phyloP scores from a whole-genome alignment of 1,140 invertebrate species.

The Pseudoatta argentina region DNA sequence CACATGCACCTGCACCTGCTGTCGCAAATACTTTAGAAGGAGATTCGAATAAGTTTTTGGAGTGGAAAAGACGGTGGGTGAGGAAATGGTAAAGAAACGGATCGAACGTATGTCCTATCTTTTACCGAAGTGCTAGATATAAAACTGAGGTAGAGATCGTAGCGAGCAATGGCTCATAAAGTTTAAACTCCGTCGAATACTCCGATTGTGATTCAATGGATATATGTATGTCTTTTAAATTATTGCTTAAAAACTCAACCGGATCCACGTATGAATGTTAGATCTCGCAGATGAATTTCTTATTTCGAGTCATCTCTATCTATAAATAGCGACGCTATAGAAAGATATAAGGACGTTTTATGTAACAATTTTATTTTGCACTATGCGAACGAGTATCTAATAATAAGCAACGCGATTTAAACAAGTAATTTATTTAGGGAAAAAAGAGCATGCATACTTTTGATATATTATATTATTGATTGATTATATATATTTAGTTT shows the following conservation, averaged over 20 bases:
- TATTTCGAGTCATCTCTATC: slow-evolving; percentile 3
- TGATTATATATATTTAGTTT: background rate
- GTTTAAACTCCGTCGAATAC: slow-evolving; percentile 35
- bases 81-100: background rate
- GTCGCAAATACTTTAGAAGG: slow-evolving; percentile 66
- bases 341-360: background rate
- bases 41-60: slow-evolving; percentile 69
- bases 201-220: slow-evolving; percentile 59
- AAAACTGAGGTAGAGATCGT: slow-evolving; percentile 58
- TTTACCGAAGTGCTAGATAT: slow-evolving; percentile 52
- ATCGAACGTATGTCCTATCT: slow-evolving; percentile 33
- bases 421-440: background rate
- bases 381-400: background rate
- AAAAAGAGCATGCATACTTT: background rate
- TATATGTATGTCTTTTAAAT: slow-evolving; percentile 57
- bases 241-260: slow-evolving; percentile 50
- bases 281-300: background rate
- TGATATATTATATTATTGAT: background rate
- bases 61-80: background rate
- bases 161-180: slow-evolving; percentile 67
- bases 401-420: background rate
- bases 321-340: slow-evolving; percentile 27
- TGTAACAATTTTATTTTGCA: background rate
- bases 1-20: slow-evolving; percentile 67
- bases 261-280: background rate